phyloP scores from a whole-genome alignment of 2,888 invertebrate species.

The Lysandra coridon region DNA sequence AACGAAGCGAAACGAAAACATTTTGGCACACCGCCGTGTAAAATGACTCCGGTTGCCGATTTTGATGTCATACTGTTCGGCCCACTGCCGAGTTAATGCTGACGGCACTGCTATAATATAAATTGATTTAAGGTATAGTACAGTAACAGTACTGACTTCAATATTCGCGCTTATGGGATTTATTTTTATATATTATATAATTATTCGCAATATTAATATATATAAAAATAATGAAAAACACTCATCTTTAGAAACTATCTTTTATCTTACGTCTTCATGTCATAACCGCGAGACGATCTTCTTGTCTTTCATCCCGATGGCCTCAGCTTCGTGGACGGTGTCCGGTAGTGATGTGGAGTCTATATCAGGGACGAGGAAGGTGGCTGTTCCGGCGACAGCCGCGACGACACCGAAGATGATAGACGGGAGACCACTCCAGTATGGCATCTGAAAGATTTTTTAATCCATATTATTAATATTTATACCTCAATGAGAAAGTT shows the following conservation, averaged over 20 bases:
- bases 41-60: too few relatives aligned
- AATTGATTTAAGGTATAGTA: too few relatives aligned
- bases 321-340: constrained; percentile 63
- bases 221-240: background rate
- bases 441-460: constrained; percentile 51
- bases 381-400: constrained; percentile 56
- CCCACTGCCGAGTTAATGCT: background rate
- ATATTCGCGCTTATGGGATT: background rate
- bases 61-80: too few relatives aligned
- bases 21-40: too few relatives aligned
- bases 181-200: too few relatives aligned
- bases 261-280: background rate
- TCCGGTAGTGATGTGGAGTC: constrained; percentile 59
- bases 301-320: constrained; percentile 48
- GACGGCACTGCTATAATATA: too few relatives aligned
- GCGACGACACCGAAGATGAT: constrained; percentile 58
- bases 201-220: too few relatives aligned
- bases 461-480: too few relatives aligned
- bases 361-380: constrained; percentile 61
- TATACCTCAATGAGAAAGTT: too few relatives aligned
- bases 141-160: background rate
- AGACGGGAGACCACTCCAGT: constrained; percentile 65
- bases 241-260: background rate
- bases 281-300: constrained; percentile 13
- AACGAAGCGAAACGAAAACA: too few relatives aligned